Evolutionary conservation across 2,888 invertebrate genomes (phyloP).

Genomic region (Spilosoma lubricipeda): DNA sequence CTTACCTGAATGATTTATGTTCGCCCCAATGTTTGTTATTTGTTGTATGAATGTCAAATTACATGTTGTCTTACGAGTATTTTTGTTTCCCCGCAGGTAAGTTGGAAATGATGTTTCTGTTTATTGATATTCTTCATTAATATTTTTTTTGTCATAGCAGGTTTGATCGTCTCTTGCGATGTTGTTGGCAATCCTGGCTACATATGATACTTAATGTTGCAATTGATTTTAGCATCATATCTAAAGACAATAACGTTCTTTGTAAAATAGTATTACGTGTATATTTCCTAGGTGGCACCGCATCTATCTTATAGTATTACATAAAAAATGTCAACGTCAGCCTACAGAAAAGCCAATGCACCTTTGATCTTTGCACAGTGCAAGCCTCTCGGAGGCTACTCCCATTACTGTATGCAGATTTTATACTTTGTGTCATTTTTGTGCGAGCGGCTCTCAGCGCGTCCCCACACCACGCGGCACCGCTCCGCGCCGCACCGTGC

Average conservation of each 20-base stretch:
- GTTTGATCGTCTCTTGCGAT: not conserved
- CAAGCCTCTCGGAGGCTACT: conserved; percentile 78
- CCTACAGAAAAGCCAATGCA: conserved; percentile 65
- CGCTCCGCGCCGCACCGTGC: conserved; percentile 26
- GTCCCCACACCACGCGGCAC: conserved; percentile 29
- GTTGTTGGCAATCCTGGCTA: too few relatives aligned
- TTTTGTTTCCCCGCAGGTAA: conserved; percentile 13
- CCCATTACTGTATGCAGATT: conserved; percentile 84
- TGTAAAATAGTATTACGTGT: not conserved
- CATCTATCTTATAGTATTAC: conserved; percentile 42
- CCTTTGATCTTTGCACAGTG: conserved; percentile 76
- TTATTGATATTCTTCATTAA: not conserved
- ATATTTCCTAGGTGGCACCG: not conserved
- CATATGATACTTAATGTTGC: not conserved
- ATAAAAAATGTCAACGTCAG: conserved; percentile 49
- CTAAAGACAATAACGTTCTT: not conserved
- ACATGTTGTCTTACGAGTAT: not conserved
- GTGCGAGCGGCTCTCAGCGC: conserved; percentile 70
- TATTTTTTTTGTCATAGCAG: not conserved
- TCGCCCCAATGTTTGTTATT: conserved; percentile 11
- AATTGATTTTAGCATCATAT: not conserved
- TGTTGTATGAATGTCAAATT: conserved; percentile 14
- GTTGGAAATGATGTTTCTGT: conserved; percentile 2
- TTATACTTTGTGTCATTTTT: conserved; percentile 85
- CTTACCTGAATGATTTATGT: conserved; percentile 21